Percentiles rank a stretch among this genome's conserved stretches.
These are phyloP conservation scores for Catajapyx aquilonaris DNA, from an alignment of 1,140 invertebrate species.

Conservation along the genomic window DNA sequence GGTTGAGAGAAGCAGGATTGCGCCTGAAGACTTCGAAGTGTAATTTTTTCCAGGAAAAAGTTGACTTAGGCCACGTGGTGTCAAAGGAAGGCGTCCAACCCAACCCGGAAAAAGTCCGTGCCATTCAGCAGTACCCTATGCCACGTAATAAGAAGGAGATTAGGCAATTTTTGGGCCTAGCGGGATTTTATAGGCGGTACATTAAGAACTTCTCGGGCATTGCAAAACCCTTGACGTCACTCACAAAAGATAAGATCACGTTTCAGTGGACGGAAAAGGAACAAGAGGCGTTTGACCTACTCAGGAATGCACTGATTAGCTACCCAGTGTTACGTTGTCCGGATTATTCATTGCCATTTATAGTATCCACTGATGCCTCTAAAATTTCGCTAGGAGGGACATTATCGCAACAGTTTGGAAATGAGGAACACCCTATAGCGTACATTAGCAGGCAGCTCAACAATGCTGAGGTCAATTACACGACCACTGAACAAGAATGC, in stretches of 20 bases:
- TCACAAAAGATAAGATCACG: conserved; percentile 12
- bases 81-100: conserved; percentile 14
- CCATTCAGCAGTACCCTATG: conserved; percentile 1
- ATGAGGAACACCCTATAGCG: conserved; percentile 12
- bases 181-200: conserved; percentile 18
- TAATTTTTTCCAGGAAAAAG: conserved; percentile 14
- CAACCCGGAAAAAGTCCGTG: conserved; percentile 13
- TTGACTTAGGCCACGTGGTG: conserved; percentile 18
- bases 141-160: conserved; percentile 8
- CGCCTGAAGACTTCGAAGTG: conserved; percentile 12
- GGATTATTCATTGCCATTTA: conserved; percentile 17
- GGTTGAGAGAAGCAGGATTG: conserved; percentile 8
- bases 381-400: conserved; percentile 16
- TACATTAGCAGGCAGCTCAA: conserved; percentile 14
- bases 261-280: conserved; percentile 15
- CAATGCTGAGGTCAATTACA: conserved; percentile 13
- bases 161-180: conserved; percentile 15
- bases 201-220: conserved; percentile 11
- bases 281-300: conserved; percentile 15
- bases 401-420: conserved; percentile 15
- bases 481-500: conserved; percentile 18
- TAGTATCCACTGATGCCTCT: conserved; percentile 18
- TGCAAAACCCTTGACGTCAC: conserved; percentile 12
- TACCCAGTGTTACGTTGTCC: conserved; percentile 17
- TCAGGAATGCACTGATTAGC: conserved; percentile 14